Evolutionary conservation across 2,797 vertebrate genomes (phyloP), one percentile per base, ranked within the genome.

Genomic region (Falco naumanni): DNA sequence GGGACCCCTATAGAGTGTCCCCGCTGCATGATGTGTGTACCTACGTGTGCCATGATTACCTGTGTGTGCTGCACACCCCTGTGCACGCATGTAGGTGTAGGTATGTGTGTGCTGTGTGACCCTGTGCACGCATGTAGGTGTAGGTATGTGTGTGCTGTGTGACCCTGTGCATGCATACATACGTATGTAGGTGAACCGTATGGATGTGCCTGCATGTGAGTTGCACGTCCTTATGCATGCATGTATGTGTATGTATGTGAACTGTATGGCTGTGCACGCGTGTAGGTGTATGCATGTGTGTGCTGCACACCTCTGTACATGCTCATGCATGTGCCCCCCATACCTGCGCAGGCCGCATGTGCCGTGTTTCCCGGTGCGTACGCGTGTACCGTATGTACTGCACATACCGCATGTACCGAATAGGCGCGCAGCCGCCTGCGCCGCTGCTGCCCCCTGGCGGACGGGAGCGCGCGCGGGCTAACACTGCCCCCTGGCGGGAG

Each of bases 291-390:
- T 2, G 10, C 4, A 28, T 6, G 5, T 41, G 20, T 29, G 4
- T 6, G 6, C 43, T 45, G 43, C 43, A 5, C 5, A n/a, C 6
- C 50, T 39, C 17, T 14, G 31, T 13, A 31, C 29, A 8, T 5
- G 60, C n/a, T 37, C 37, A 5, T 12, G 37, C 13, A 6, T 2
- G n/a, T 22, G 39, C 22, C 57, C 4, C 20, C 41, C 45, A 0
- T 2, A 7, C 29, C 43, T 0, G 47, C 2, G 5, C 37, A 4
- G 33, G 37, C 31, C 31, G 7, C 1, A 0, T 0, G 31, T 1
- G 9, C 34, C 5, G 11, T 2, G 29, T 37, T 60, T 50, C 3
- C 1, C 0, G 0, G 3, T 10, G 70, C 77, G 50, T 57, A 6
- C 11, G 6, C 15, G 2, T 0, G 4, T 39, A 17, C 66, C 56